Evolutionary conservation across 1,140 invertebrate genomes (phyloP).

Genomic region (Maconellicoccus hirsutus): DNA sequence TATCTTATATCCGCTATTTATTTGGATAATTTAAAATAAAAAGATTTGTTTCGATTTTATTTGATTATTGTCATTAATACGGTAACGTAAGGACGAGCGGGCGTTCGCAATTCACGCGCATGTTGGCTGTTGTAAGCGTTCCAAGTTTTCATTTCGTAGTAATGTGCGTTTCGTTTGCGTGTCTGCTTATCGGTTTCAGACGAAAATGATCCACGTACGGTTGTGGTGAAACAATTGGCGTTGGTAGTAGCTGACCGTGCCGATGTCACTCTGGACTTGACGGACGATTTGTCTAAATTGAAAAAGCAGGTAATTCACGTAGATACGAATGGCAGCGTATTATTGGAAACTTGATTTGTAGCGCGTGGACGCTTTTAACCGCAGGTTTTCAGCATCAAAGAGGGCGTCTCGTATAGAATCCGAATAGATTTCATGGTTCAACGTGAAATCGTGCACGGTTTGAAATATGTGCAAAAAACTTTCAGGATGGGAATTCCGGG

Average conservation of each 20-base stretch:
- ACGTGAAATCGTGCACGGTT: conserved; percentile 92
- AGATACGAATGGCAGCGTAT: not conserved
- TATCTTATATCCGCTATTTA: too few species aligned
- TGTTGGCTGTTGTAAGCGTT: not conserved
- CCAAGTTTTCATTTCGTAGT: too few species aligned
- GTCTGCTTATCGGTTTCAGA: conserved; percentile 41
- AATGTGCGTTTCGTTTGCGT: not conserved
- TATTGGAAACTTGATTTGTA: conserved; percentile 22
- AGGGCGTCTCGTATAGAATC: conserved; percentile 88
- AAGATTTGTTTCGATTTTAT: not conserved
- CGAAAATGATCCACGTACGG: conserved; percentile 67
- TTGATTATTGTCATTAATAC: too few species aligned
- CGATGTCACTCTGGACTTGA: conserved; percentile 80
- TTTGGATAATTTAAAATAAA: too few species aligned
- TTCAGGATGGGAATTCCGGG: conserved; percentile 77
- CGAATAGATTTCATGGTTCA: conserved; percentile 96
- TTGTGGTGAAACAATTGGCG: conserved; percentile 84
- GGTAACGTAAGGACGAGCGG: too few species aligned
- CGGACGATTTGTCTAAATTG: conserved; percentile 62
- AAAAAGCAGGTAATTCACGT: conserved; percentile 56
- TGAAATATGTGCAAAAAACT: conserved; percentile 94
- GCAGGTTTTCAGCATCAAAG: conserved; percentile 80
- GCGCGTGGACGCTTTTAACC: conserved; percentile 32
- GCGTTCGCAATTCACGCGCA: not conserved
- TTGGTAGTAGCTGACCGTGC: conserved; percentile 70